Percentiles rank a stretch among this genome's conserved stretches.
Evolutionary conservation across 2,888 invertebrate genomes (phyloP).

Genomic region (Leptogaster cylindrica): DNA sequence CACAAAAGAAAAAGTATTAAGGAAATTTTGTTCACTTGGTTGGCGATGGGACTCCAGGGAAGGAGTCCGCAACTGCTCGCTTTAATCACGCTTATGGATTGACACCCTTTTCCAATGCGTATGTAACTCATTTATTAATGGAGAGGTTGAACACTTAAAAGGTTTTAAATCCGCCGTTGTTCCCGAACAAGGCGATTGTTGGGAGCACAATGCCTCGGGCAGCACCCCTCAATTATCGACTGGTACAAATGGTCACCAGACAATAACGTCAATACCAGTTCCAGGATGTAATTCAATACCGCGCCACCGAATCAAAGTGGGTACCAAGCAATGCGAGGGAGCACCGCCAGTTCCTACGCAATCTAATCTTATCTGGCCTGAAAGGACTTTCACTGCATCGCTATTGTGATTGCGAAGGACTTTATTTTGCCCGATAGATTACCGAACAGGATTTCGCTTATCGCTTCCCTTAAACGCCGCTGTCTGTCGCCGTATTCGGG

Average conservation of each 20-base stretch:
- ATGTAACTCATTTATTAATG: conserved; percentile 13
- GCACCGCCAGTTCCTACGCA: conserved; percentile 17
- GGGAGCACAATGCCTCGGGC: background rate
- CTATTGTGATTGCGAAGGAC: background rate
- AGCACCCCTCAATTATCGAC: background rate
- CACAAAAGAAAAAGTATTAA: too few species aligned
- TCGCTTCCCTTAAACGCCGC: background rate
- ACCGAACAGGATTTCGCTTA: background rate
- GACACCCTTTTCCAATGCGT: conserved; percentile 14
- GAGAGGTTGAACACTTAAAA: conserved; percentile 32
- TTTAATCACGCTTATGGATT: conserved; percentile 33
- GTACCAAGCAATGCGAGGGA: background rate
- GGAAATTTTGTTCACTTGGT: too few species aligned
- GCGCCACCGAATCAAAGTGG: background rate
- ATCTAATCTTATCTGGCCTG: conserved; percentile 41
- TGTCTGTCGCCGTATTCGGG: background rate
- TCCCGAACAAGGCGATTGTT: background rate
- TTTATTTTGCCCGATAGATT: background rate
- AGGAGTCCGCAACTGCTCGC: conserved; percentile 12
- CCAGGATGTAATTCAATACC: conserved; percentile 25
- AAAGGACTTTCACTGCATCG: conserved; percentile 38
- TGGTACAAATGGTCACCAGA: conserved; percentile 1
- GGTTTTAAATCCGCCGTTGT: conserved; percentile 10
- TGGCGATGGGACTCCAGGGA: too few species aligned
- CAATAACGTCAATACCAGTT: conserved; percentile 32